phyloP scores from a whole-genome alignment of 2,113 vertebrate species.

The Romanogobio albipinnatus region DNA sequence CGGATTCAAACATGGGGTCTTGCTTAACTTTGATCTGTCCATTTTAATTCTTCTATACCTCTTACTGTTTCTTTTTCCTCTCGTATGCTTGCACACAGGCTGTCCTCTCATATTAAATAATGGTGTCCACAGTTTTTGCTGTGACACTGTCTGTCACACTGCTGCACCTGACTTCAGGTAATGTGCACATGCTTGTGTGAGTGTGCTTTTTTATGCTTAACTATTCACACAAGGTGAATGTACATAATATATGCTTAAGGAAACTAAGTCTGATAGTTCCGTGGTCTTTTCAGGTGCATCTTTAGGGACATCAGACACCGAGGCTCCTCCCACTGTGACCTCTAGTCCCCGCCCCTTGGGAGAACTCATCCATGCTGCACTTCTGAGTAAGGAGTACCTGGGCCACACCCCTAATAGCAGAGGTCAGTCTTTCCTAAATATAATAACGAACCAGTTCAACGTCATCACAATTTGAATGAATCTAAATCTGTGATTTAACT shows the following conservation, averaged over 20 bases:
- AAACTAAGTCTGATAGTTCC: not conserved
- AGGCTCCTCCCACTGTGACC: constrained; percentile 64
- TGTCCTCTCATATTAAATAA: constrained; percentile 64
- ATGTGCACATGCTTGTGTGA: constrained; percentile 38
- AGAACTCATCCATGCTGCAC: constrained; percentile 82
- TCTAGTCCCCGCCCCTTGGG: constrained; percentile 75
- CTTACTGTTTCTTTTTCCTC: not conserved
- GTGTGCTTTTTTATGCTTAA: constrained; percentile 8
- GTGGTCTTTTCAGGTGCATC: constrained; percentile 75
- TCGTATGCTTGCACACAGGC: constrained; percentile 60
- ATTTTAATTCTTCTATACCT: constrained; percentile 7
- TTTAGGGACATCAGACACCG: constrained; percentile 71
- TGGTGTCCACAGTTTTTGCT: constrained; percentile 69
- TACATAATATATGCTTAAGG: not conserved
- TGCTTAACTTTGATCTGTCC: not conserved
- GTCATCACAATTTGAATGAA: not conserved
- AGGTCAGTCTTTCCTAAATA: constrained; percentile 70
- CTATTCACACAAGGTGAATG: not conserved
- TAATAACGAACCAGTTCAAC: not conserved
- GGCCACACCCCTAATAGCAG: constrained; percentile 71
- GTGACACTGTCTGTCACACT: constrained; percentile 74
- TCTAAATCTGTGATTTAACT: constrained; percentile 11
- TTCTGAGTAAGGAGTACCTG: constrained; percentile 83
- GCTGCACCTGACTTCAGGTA: constrained; percentile 74
- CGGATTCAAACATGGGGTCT: not conserved